phyloP scores from a whole-genome alignment of 2,888 invertebrate genomes.

The Melanchra persicariae region DNA sequence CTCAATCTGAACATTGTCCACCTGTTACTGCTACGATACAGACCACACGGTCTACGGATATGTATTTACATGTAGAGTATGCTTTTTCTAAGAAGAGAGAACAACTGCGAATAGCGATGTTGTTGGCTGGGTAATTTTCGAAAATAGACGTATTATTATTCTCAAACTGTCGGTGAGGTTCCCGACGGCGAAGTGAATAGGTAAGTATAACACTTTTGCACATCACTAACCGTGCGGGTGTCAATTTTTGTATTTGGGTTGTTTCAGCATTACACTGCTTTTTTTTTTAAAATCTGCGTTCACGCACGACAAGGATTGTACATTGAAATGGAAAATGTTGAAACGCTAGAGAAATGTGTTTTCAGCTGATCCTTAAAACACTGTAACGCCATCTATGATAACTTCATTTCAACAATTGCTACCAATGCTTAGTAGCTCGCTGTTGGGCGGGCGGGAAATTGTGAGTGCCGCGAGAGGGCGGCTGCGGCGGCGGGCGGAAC shows the following conservation, averaged over 20 bases:
- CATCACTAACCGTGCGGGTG: not conserved
- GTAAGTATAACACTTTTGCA: not conserved
- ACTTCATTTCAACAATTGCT: conserved; percentile 26
- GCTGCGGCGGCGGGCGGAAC: conserved; percentile 81
- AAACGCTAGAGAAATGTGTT: not conserved
- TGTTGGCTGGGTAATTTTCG: not conserved
- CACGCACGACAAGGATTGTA: not conserved
- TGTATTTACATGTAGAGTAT: too few relatives aligned
- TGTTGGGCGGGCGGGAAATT: conserved; percentile 65
- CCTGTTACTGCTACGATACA: not conserved
- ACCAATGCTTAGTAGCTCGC: conserved; percentile 9
- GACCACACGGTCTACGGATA: too few relatives aligned
- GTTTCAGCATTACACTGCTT: not conserved
- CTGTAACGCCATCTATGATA: conserved; percentile 54
- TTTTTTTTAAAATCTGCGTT: too few relatives aligned
- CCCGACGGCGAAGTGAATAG: not conserved
- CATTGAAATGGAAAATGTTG: not conserved
- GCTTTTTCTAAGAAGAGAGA: too few relatives aligned
- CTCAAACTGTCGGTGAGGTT: not conserved
- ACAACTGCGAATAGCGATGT: not conserved
- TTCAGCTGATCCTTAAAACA: not conserved
- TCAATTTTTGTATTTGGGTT: not conserved
- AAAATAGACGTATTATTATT: not conserved
- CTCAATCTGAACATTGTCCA: not conserved
- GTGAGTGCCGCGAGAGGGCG: conserved; percentile 72